A percentile compares a stretch with the other conserved stretches of the same genome.
phyloP scores from a whole-genome alignment of 2,888 invertebrate genomes.

The Mythimna ferrago region DNA sequence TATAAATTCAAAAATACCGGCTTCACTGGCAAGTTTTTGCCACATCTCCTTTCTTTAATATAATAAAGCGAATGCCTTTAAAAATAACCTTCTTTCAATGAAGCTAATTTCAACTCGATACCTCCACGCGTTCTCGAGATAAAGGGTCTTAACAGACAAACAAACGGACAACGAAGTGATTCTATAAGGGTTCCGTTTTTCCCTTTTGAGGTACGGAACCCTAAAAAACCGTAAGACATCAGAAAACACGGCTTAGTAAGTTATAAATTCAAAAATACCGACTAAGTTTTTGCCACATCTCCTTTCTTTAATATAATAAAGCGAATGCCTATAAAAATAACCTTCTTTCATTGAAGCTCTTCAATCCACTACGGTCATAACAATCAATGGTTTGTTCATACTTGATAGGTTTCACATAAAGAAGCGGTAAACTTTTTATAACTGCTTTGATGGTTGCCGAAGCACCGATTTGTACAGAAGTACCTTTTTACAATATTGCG shows the following conservation, averaged over 20 bases:
- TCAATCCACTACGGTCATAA: conserved; percentile 41
- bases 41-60: not conserved
- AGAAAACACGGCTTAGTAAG: not conserved
- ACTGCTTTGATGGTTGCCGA: conserved; percentile 38
- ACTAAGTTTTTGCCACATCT: too few species aligned
- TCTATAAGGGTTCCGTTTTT: too few species aligned
- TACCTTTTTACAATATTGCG: conserved; percentile 3
- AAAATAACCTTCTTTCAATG: conserved; percentile 42
- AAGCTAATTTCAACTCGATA: too few species aligned
- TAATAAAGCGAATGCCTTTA: not conserved
- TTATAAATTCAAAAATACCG: not conserved
- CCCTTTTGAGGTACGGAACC: too few species aligned
- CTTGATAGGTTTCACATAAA: conserved; percentile 56
- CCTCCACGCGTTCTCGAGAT: too few species aligned
- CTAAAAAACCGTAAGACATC: too few species aligned
- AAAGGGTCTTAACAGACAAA: too few species aligned
- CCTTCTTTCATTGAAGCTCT: conserved; percentile 48
- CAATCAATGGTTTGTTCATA: conserved; percentile 48
- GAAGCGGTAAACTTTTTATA: conserved; percentile 50
- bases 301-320: not conserved
- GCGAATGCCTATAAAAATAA: not conserved
- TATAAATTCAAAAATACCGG: not conserved
- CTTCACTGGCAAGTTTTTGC: too few species aligned
- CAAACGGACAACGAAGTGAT: too few species aligned
- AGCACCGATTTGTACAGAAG: conserved; percentile 28